Percentiles rank a stretch among this genome's conserved stretches.
Conservation (phyloP, 2,888 invertebrate species). For the Pristionchus maxplancki region DNA sequence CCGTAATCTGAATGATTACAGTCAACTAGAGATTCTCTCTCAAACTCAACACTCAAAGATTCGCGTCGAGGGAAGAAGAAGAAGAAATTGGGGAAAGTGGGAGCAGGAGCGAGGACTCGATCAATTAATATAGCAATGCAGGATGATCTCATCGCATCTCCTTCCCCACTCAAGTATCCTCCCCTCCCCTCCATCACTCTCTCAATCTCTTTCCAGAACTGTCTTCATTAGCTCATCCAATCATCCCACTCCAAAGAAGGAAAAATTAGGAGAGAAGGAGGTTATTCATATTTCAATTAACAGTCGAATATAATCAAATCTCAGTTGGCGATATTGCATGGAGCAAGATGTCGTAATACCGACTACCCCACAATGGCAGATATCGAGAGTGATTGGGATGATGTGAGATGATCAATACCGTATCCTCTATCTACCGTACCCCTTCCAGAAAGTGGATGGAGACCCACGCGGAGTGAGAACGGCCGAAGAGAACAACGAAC, state of each 20-base stretch:
- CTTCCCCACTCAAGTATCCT: not conserved
- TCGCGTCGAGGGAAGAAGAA: not conserved
- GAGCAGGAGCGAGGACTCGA: conserved; percentile 1
- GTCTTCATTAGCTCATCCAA: not conserved
- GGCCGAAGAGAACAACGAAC: conserved; percentile 16
- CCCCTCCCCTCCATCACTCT: not conserved
- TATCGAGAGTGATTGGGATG: conserved; percentile 43
- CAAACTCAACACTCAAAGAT: conserved; percentile 7
- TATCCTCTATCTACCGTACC: not conserved
- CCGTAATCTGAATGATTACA: not conserved
- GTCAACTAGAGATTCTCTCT: too few species aligned
- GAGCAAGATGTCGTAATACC: conserved; percentile 20
- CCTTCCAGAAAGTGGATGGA: not conserved
- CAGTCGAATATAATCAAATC: not conserved
- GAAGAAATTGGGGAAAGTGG: not conserved
- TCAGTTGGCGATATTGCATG: conserved; percentile 23
- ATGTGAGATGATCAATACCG: not conserved
- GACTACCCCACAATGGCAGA: conserved; percentile 42
- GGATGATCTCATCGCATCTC: conserved; percentile 12
- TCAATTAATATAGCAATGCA: conserved; percentile 14
- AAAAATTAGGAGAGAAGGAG: conserved; percentile 32
- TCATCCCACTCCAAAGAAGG: conserved; percentile 28
- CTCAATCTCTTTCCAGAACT: not conserved
- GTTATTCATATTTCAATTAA: not conserved
- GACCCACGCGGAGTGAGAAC: conserved; percentile 19